phyloP scores from a whole-genome alignment of 2,113 vertebrate species.

The Notothenia coriiceps region DNA sequence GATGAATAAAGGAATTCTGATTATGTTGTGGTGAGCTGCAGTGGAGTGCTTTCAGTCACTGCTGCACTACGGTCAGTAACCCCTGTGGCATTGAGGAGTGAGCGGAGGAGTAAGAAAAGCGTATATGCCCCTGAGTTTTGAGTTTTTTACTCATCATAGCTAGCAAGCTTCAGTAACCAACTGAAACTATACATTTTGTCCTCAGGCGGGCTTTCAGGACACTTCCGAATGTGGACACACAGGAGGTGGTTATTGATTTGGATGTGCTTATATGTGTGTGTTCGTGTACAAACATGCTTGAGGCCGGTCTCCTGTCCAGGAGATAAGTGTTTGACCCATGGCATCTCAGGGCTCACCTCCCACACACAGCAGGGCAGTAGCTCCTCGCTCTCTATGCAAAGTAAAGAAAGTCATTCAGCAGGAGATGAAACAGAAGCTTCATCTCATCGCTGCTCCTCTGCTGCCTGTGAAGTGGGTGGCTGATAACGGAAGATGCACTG shows the following conservation, averaged over 20 bases:
- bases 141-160: too few species aligned
- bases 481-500: conserved; percentile 39
- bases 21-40: too few species aligned
- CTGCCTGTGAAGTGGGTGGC: conserved; percentile 40
- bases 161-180: too few species aligned
- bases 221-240: too few species aligned
- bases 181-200: too few species aligned
- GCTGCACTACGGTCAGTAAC: too few species aligned
- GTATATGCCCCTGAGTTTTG: too few species aligned
- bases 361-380: conserved; percentile 24
- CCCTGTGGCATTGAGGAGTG: too few species aligned
- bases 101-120: too few species aligned
- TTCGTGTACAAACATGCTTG: neutral
- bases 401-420: conserved; percentile 29
- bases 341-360: conserved; percentile 19
- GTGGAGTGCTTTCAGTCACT: too few species aligned
- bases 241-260: neutral
- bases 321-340: conserved; percentile 41
- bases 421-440: conserved; percentile 46
- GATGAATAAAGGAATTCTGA: too few species aligned
- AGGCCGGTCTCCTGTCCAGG: conserved; percentile 5
- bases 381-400: conserved; percentile 40
- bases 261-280: neutral
- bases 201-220: too few species aligned
- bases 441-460: conserved; percentile 40